These are phyloP conservation scores for Zaprionus ornatus DNA, from an alignment of 1,140 invertebrate genomes.

Conservation along the genomic window DNA sequence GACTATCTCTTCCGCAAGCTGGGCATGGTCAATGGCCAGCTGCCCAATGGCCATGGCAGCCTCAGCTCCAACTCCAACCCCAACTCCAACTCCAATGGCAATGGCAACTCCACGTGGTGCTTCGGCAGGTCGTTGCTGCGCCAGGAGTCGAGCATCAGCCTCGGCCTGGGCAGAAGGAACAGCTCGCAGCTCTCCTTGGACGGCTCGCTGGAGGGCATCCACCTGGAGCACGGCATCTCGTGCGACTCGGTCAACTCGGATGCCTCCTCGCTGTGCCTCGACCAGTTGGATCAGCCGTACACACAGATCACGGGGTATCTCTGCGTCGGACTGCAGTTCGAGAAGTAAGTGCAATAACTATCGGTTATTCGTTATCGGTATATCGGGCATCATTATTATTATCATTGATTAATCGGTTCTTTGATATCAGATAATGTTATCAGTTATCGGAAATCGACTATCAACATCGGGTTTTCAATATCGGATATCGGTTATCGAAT, in stretches of 20 bases:
- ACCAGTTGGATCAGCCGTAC: constrained; percentile 87
- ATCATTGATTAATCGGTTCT: too few relatives aligned
- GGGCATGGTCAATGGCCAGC: constrained; percentile 37
- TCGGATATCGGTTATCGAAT: too few relatives aligned
- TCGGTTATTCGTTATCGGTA: too few relatives aligned
- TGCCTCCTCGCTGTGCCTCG: constrained; percentile 88
- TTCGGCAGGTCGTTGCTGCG: constrained; percentile 73
- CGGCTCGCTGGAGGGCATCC: constrained; percentile 61
- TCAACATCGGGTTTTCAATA: too few relatives aligned
- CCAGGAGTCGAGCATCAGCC: constrained; percentile 70
- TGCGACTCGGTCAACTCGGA: constrained; percentile 94
- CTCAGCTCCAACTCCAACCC: neutral
- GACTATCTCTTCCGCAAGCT: constrained; percentile 78
- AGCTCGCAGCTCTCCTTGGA: constrained; percentile 75
- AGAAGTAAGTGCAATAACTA: constrained; percentile 85
- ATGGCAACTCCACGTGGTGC: constrained; percentile 72
- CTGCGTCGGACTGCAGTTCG: constrained; percentile 91
- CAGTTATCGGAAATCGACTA: too few relatives aligned
- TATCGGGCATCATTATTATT: too few relatives aligned
- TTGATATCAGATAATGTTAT: too few relatives aligned
- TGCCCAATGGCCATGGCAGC: constrained; percentile 37
- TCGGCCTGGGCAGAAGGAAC: constrained; percentile 72
- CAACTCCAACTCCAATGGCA: constrained; percentile 34
- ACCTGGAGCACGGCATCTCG: constrained; percentile 88
- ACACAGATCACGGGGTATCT: constrained; percentile 90